Conservation (phyloP, 2,797 vertebrate genomes). For the Pseudomugil gertrudae region DNA sequence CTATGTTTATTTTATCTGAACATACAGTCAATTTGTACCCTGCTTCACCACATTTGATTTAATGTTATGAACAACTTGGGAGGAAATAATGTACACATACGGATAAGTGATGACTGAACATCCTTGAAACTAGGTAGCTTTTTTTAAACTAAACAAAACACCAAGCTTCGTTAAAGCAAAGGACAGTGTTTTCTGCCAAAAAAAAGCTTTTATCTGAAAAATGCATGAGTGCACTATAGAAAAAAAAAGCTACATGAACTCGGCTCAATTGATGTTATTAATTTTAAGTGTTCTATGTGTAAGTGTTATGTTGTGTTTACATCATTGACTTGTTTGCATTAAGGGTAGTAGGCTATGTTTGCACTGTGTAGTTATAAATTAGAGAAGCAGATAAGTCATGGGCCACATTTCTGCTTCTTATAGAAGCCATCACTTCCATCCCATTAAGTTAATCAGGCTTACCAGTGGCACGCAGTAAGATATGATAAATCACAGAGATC, state of each 20-base stretch:
- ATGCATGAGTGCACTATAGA: slow-evolving; percentile 4
- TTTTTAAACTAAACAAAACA: not conserved
- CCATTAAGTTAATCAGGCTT: slow-evolving; percentile 79
- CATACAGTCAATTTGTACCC: not conserved
- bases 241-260: slow-evolving; percentile 16
- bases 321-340: slow-evolving; percentile 61
- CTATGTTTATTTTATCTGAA: not conserved
- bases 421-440: slow-evolving; percentile 67
- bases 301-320: slow-evolving; percentile 60
- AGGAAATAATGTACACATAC: not conserved
- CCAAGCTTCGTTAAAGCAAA: not conserved
- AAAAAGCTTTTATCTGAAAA: slow-evolving; percentile 21
- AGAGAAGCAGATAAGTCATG: slow-evolving; percentile 53
- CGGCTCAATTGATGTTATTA: slow-evolving; percentile 44
- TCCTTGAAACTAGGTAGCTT: not conserved
- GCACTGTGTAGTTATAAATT: slow-evolving; percentile 72
- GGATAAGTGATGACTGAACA: not conserved
- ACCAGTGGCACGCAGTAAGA: slow-evolving; percentile 52
- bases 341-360: slow-evolving; percentile 48
- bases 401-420: slow-evolving; percentile 59
- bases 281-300: slow-evolving; percentile 49
- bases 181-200: slow-evolving; percentile 8
- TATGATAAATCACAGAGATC: slow-evolving; percentile 57
- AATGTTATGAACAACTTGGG: not conserved
- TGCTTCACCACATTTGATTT: not conserved